Percentiles rank a stretch among this genome's conserved stretches.
Evolutionary conservation across 1,140 invertebrate species (phyloP).

Genomic region (Danaus melanippus): DNA sequence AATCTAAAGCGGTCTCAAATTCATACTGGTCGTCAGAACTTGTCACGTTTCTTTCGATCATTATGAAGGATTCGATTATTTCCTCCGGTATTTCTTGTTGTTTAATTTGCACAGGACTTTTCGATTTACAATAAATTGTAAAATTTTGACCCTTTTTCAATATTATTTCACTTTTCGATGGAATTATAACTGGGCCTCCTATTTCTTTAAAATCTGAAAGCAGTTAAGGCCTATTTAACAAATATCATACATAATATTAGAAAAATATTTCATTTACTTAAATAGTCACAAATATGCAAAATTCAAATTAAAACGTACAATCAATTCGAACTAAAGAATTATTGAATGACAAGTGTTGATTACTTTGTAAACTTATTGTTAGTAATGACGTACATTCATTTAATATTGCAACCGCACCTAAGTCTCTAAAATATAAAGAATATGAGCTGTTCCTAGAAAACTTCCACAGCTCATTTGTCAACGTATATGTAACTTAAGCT

Average conservation of each 20-base stretch:
- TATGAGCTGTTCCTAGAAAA: conserved; percentile 29
- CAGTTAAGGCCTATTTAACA: conserved; percentile 3
- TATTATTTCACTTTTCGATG: conserved; percentile 59
- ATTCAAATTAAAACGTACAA: neutral
- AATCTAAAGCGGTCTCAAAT: conserved; percentile 51
- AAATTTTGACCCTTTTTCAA: conserved; percentile 63
- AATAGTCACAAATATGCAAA: no score
- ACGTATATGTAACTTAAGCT: conserved; percentile 23
- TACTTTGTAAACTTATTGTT: conserved; percentile 10
- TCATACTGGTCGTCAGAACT: conserved; percentile 43
- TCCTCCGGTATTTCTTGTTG: conserved; percentile 55
- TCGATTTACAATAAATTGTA: conserved; percentile 68
- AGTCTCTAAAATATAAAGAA: conserved; percentile 25
- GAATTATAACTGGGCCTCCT: conserved; percentile 61
- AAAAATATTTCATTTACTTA: no score
- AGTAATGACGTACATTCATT: conserved; percentile 13
- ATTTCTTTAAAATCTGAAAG: conserved; percentile 47
- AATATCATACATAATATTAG: no score
- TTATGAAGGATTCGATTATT: conserved; percentile 30
- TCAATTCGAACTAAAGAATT: no score
- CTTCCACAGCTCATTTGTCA: conserved; percentile 31
- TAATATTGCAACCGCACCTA: conserved; percentile 24
- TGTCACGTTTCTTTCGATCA: conserved; percentile 28
- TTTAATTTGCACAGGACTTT: conserved; percentile 62
- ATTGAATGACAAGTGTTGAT: neutral